Evolutionary conservation across 1,140 invertebrate species (phyloP).

Genomic region (Tetramorium simillimum): DNA sequence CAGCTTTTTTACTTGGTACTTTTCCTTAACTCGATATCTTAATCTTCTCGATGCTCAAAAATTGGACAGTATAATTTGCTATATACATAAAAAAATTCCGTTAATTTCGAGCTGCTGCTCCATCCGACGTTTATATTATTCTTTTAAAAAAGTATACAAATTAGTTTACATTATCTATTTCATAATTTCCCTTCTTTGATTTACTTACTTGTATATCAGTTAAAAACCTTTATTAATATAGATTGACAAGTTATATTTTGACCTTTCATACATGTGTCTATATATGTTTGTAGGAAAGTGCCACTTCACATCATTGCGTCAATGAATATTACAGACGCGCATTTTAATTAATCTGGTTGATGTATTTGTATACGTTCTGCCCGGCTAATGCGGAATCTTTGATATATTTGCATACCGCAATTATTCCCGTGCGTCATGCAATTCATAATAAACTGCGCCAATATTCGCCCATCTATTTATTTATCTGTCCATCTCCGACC

Average conservation of each 20-base stretch:
- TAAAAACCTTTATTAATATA: constrained; percentile 1
- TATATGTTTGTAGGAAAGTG: not conserved
- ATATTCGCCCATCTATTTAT: not conserved
- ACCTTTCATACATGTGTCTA: not conserved
- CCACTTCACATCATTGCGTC: not conserved
- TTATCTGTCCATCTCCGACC: not conserved
- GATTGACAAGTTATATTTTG: not conserved
- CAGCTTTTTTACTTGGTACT: not conserved
- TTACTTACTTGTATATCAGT: not conserved
- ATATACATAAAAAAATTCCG: not conserved
- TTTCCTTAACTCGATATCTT: not conserved
- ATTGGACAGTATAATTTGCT: not conserved
- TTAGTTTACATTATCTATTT: not conserved
- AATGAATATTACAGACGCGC: constrained; percentile 1
- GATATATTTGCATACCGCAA: not conserved
- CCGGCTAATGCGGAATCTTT: constrained; percentile 1
- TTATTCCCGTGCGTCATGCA: constrained; percentile 30
- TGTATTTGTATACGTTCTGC: not conserved
- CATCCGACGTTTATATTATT: not conserved
- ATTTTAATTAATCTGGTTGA: constrained; percentile 17
- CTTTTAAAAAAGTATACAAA: not conserved
- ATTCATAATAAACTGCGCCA: not conserved
- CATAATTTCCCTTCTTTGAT: not conserved
- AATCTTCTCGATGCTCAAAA: not conserved
- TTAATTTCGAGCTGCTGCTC: not conserved